Evolutionary conservation across 1,140 invertebrate species (phyloP).

Genomic region (Doryteuthis pealeii): DNA sequence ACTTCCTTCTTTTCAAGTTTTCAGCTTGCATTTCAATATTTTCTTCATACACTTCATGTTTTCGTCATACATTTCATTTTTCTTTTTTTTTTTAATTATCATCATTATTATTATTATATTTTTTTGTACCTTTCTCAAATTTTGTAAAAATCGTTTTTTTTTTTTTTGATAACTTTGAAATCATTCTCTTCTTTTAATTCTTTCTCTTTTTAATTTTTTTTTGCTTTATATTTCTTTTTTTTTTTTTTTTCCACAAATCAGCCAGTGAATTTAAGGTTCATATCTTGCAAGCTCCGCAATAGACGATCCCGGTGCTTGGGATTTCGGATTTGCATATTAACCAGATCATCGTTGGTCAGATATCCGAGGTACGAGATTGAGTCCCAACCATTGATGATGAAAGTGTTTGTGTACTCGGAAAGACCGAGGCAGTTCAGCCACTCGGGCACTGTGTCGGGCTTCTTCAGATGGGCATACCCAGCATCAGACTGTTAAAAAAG

Average conservation of each 20-base stretch:
- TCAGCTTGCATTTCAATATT: too few relatives aligned
- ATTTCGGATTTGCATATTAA: conserved; percentile 84
- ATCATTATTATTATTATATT: too few relatives aligned
- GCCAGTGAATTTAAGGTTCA: conserved; percentile 21
- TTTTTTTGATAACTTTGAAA: too few relatives aligned
- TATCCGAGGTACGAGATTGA: conserved; percentile 86
- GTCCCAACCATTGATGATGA: conserved; percentile 89
- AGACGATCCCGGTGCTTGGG: conserved; percentile 84
- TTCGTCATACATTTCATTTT: too few relatives aligned
- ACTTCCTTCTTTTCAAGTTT: too few relatives aligned
- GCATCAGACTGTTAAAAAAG: conserved; percentile 8
- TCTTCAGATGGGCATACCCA: conserved; percentile 33
- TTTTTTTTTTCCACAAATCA: background rate
- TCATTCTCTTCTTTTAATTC: too few relatives aligned
- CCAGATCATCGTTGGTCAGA: conserved; percentile 83
- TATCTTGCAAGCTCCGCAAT: conserved; percentile 59
- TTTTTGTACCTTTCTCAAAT: too few relatives aligned
- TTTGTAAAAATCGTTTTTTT: too few relatives aligned
- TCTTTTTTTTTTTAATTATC: too few relatives aligned
- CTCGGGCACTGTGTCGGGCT: conserved; percentile 36
- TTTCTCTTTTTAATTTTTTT: too few relatives aligned
- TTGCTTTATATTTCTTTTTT: too few relatives aligned
- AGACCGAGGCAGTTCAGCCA: conserved; percentile 45
- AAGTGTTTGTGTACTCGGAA: conserved; percentile 72
- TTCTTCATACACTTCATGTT: too few relatives aligned